Conservation (phyloP, 2,888 invertebrate species). For the Drosophila kambysellisi region DNA sequence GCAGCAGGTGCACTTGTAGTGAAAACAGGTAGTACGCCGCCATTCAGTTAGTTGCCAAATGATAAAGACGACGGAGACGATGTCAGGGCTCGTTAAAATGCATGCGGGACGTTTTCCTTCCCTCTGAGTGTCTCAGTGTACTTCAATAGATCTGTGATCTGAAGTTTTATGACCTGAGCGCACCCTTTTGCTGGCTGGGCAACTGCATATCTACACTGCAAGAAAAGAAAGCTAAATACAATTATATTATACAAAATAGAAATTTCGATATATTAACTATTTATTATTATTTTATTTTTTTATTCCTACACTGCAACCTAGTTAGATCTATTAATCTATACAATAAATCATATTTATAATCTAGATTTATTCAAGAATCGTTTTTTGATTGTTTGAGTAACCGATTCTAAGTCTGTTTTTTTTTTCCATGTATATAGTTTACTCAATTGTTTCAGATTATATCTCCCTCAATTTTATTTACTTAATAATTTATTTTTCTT, state of each 20-base stretch:
- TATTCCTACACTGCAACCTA: too few species aligned
- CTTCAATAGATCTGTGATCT: conserved; percentile 4
- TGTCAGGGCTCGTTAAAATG: conserved; percentile 42
- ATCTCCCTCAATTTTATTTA: neutral
- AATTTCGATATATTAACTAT: neutral
- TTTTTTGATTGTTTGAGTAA: neutral
- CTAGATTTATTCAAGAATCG: neutral
- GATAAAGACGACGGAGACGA: conserved; percentile 30
- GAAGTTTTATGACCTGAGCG: conserved; percentile 19
- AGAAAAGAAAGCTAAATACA: neutral
- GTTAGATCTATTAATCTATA: neutral
- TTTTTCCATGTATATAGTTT: neutral
- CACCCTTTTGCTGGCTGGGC: conserved; percentile 11
- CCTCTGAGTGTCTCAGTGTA: neutral
- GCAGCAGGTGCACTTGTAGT: conserved; percentile 18
- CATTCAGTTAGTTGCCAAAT: conserved; percentile 27
- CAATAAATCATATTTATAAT: neutral
- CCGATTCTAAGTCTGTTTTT: neutral
- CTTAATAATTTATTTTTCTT: neutral
- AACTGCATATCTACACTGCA: conserved; percentile 18
- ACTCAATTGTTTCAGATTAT: neutral
- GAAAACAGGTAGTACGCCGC: conserved; percentile 45
- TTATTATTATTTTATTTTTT: too few species aligned
- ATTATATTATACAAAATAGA: neutral
- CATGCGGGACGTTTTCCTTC: conserved; percentile 2